Conservation (phyloP, 2,888 invertebrate species). For the Drosophila seclusa region DNA sequence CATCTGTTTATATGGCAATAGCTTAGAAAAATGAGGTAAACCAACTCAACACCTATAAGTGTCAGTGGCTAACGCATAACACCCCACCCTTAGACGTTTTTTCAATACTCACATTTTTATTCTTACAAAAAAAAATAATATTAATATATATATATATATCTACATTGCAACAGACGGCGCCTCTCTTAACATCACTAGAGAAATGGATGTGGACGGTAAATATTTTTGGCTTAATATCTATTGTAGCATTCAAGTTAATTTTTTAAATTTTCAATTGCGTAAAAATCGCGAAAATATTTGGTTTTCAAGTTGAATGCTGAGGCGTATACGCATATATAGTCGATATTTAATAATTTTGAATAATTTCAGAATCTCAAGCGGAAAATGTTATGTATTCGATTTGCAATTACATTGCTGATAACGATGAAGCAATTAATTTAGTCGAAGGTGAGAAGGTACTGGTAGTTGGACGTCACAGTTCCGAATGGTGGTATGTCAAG, state of each 20-base stretch:
- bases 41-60: conserved; percentile 54
- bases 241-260: neutral
- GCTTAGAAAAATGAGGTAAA: conserved; percentile 83
- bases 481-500: conserved; percentile 97
- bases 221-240: neutral
- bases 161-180: conserved; percentile 88
- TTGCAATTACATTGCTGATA: conserved; percentile 93
- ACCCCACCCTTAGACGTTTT: conserved; percentile 20
- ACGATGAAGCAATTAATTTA: conserved; percentile 93
- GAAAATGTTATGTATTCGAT: conserved; percentile 93
- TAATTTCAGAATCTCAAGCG: conserved; percentile 85
- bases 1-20: conserved; percentile 85
- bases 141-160: conserved; percentile 6
- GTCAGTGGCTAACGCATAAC: conserved; percentile 77
- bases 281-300: neutral
- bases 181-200: conserved; percentile 89
- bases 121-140: neutral
- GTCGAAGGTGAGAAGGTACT: conserved; percentile 96
- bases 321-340: neutral
- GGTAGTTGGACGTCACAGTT: conserved; percentile 92
- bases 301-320: neutral
- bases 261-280: neutral
- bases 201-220: conserved; percentile 87
- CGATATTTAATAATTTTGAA: neutral
- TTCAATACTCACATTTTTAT: conserved; percentile 1